Evolutionary conservation across 2,888 invertebrate species (phyloP), one percentile per base, ranked within the genome.

Genomic region (Amiota mariae): DNA sequence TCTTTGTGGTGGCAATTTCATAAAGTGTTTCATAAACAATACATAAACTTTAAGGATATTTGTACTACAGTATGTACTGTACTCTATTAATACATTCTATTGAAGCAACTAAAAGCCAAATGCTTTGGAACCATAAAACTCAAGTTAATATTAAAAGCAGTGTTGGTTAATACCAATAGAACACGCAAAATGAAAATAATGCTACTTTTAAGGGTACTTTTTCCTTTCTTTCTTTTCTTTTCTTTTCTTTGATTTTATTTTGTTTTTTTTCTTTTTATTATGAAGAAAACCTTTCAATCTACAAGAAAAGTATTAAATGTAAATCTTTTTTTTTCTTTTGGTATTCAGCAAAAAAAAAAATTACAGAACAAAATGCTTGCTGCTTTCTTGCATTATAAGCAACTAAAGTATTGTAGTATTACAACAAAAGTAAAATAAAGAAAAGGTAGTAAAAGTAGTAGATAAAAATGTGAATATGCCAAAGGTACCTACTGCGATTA

Each of bases 141-240:
- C 54, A 8, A n/a, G 54, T 54, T 54, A n/a, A 54, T 8, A 54
- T n/a, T 54, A 36, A 57, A 57, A 63, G 36, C 64, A 64, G 64
- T 64, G 64, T 64, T 66, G 66, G 48, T 66, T 48, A 66, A 66
- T 66, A 49, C 48, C 20, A 48, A 8, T 15, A 48, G 66, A 15
- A 66, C 18, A 66, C 11, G 66, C 66, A 48, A 66, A 48, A 48
- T 18, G 9, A 66, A 66, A 48, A 49, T 66, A 66, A 59, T 12
- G 20, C 59, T n/a, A 59, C 24, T 10, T 12, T 59, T 59, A 36
- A 36, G 36, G 36, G 36, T 36, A 36, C 6, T 36, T 36, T 36
- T 6, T 6, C 1, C 6, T 36, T 36, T 6, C 6, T 36, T 6
- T 36, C 36, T 6, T 36, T 36, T 36, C 2, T 36, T 6, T 36